Percentiles rank a stretch among this genome's conserved stretches.
Evolutionary conservation across 2,888 invertebrate genomes (phyloP).

Genomic region (Synergus umbraculus): DNA sequence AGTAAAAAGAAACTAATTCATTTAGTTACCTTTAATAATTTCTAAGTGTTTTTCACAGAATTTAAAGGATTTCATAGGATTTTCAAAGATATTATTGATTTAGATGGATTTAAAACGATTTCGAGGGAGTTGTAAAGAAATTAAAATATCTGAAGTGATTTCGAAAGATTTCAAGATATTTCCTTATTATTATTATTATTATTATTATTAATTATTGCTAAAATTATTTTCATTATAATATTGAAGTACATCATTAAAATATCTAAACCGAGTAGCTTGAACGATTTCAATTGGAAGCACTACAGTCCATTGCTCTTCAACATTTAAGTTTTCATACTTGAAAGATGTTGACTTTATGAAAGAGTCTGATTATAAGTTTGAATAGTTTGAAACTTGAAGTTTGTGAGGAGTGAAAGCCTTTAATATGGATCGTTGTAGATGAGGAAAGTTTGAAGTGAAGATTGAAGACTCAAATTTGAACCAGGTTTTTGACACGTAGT

Average conservation of each 20-base stretch:
- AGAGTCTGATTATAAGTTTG: conserved; percentile 12
- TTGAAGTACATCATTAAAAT: neutral
- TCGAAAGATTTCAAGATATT: neutral
- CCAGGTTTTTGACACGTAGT: too few relatives aligned
- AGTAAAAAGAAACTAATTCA: too few relatives aligned
- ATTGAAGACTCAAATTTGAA: neutral
- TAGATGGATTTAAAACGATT: neutral
- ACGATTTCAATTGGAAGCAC: neutral
- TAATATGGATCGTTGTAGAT: neutral
- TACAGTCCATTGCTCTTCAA: conserved; percentile 21
- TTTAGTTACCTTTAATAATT: too few relatives aligned
- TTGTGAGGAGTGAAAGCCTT: neutral
- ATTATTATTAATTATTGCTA: too few relatives aligned
- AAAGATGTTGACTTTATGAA: neutral
- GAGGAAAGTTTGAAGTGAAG: neutral
- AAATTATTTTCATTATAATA: neutral
- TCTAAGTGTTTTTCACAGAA: too few relatives aligned
- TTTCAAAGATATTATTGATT: too few relatives aligned
- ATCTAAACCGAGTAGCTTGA: neutral
- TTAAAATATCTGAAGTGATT: neutral
- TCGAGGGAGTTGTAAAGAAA: neutral
- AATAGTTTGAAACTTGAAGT: neutral
- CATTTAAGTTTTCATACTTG: conserved; percentile 14
- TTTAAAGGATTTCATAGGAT: too few relatives aligned
- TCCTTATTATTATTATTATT: too few relatives aligned